Conservation (phyloP, 1,140 invertebrate genomes). For the Octopus bimaculoides region DNA sequence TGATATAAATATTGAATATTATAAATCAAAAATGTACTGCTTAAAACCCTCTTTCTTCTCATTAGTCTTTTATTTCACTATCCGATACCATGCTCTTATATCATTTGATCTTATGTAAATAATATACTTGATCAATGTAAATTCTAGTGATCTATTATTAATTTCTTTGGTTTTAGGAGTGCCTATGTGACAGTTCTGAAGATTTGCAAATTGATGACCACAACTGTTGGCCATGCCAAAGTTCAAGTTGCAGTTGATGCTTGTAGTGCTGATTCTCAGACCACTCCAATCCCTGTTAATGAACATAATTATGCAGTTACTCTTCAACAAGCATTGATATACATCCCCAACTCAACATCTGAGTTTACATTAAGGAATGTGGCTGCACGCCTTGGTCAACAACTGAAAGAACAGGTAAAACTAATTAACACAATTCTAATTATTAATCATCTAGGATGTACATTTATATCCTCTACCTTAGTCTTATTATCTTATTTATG, state of each 20-base stretch:
- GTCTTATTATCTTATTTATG: too few species aligned
- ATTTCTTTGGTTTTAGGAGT: constrained; percentile 59
- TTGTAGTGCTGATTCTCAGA: constrained; percentile 43
- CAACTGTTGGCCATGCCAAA: constrained; percentile 71
- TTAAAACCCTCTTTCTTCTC: too few species aligned
- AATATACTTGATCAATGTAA: too few species aligned
- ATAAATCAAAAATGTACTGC: too few species aligned
- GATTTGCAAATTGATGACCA: constrained; percentile 81
- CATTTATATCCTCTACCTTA: too few species aligned
- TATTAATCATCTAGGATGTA: too few species aligned
- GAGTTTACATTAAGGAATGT: constrained; percentile 73
- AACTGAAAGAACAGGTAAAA: constrained; percentile 65
- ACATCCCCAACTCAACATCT: constrained; percentile 69
- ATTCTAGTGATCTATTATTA: too few species aligned
- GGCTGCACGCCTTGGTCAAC: constrained; percentile 72
- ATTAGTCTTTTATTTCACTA: too few species aligned
- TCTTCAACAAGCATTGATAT: constrained; percentile 72
- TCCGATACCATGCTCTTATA: too few species aligned
- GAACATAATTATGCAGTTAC: constrained; percentile 63
- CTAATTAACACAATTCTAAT: neutral
- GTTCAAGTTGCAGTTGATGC: constrained; percentile 55
- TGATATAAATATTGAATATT: too few species aligned
- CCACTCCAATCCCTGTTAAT: constrained; percentile 53
- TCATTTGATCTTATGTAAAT: too few species aligned
- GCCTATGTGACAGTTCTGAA: constrained; percentile 86